Evolutionary conservation across 2,113 vertebrate genomes (phyloP).

Genomic region (Odocoileus hemionus): DNA sequence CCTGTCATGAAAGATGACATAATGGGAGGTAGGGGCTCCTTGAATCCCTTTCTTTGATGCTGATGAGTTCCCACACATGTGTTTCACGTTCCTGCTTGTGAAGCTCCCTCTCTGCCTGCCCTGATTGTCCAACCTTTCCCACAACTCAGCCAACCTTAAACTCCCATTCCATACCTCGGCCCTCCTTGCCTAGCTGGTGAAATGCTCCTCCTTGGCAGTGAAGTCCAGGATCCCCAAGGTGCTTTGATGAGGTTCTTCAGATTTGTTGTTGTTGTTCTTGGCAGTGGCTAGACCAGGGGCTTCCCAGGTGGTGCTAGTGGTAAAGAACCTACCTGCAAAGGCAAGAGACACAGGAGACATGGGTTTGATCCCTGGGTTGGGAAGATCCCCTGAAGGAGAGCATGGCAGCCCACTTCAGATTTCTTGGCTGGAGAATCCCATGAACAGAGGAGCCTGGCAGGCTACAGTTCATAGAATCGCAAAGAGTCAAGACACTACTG

Average conservation of each 20-base stretch:
- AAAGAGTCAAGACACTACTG: not conserved
- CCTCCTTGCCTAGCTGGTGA: not conserved
- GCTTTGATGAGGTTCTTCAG: not conserved
- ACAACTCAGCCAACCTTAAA: not conserved
- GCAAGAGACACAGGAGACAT: not conserved
- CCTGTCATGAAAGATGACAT: not conserved
- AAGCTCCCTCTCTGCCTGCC: not conserved
- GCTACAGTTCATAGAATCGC: not conserved
- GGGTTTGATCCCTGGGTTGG: not conserved
- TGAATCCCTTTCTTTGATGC: conserved; percentile 12
- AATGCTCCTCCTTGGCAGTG: not conserved
- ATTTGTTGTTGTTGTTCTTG: not conserved
- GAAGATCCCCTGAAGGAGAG: not conserved
- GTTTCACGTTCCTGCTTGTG: not conserved
- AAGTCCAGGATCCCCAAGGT: not conserved
- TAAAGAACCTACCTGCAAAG: not conserved
- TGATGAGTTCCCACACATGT: not conserved
- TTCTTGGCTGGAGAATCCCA: not conserved
- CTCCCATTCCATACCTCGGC: not conserved
- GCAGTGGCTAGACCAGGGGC: not conserved
- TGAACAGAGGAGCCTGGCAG: not conserved
- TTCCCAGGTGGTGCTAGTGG: not conserved
- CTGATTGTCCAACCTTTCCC: not conserved
- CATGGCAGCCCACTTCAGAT: not conserved
- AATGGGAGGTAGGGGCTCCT: not conserved